Conservation (phyloP, 2,113 vertebrate species). For the Malurus cyaneus region DNA sequence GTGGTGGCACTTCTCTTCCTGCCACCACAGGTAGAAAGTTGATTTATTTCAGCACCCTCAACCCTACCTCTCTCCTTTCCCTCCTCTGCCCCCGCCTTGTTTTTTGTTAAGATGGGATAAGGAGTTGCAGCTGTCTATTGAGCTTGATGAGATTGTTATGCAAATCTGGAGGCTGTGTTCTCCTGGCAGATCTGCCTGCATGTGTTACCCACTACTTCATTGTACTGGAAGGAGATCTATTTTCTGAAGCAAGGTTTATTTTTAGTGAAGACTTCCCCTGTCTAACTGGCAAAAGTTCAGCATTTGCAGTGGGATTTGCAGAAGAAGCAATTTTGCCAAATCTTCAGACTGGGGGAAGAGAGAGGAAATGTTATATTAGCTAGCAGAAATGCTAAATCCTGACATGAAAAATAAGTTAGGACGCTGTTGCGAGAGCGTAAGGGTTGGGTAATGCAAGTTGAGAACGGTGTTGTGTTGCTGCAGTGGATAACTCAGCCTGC, state of each 20-base stretch:
- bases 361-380: constrained; percentile 10
- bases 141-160: neutral
- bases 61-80: neutral
- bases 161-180: neutral
- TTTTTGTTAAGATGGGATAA: neutral
- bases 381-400: neutral
- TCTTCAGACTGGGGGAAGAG: neutral
- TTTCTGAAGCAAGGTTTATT: constrained; percentile 41
- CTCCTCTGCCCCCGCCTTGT: fast-evolving
- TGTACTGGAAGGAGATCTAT: neutral
- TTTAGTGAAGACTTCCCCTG: constrained; percentile 32
- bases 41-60: neutral
- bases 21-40: neutral
- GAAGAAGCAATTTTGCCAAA: neutral
- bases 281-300: constrained; percentile 46
- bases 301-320: neutral
- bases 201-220: neutral
- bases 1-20: neutral
- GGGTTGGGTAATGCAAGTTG: neutral
- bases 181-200: neutral
- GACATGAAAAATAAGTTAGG: neutral
- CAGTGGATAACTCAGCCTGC: neutral
- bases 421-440: neutral
- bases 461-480: fast-evolving
- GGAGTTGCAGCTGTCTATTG: neutral